Evolutionary conservation across 2,113 vertebrate species (phyloP).

Genomic region (Calonectris borealis): DNA sequence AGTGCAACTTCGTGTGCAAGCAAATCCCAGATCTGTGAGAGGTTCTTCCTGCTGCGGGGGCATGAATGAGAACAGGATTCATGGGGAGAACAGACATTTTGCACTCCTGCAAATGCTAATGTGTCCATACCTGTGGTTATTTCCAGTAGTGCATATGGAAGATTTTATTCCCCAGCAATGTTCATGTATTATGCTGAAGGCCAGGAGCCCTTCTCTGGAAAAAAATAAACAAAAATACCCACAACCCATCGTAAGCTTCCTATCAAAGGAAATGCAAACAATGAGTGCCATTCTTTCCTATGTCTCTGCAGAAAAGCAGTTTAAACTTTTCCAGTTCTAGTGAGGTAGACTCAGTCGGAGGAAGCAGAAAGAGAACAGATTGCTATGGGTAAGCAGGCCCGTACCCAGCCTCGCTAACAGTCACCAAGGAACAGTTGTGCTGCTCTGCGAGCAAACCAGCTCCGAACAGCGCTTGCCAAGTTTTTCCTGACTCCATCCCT

Average conservation of each 20-base stretch:
- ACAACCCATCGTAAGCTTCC: not conserved
- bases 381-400: not conserved
- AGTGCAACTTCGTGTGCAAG: not conserved
- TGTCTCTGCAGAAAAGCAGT: not conserved
- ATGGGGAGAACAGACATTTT: not conserved
- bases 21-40: not conserved
- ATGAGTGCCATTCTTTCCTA: not conserved
- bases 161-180: not conserved
- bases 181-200: not conserved
- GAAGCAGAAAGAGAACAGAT: not conserved
- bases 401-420: not conserved
- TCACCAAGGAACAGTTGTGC: not conserved
- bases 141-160: not conserved
- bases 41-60: not conserved
- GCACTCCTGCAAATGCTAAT: not conserved
- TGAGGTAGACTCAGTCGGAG: not conserved
- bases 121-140: not conserved
- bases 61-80: not conserved
- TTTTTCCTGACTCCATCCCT: not conserved
- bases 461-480: not conserved
- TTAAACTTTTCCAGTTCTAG: not conserved
- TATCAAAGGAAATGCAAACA: not conserved
- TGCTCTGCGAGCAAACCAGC: not conserved
- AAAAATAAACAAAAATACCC: not conserved
- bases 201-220: not conserved